Conservation (phyloP, 2,113 vertebrate genomes). For the Antennarius striatus region DNA sequence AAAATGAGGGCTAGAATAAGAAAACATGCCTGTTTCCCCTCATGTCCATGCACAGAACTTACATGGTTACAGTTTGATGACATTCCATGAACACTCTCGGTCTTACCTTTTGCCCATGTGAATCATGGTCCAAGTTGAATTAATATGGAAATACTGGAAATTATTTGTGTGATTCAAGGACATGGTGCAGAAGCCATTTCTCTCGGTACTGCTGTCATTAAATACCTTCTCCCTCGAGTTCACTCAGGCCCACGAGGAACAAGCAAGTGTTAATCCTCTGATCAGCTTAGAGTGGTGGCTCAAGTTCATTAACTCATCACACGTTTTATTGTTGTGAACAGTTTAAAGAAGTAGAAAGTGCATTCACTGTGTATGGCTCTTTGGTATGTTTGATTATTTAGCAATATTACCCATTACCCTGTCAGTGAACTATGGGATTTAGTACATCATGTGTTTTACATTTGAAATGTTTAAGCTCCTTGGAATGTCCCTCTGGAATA, state of each 20-base stretch:
- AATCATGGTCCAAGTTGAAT: background rate
- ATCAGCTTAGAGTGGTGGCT: constrained; percentile 43
- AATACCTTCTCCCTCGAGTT: constrained; percentile 1
- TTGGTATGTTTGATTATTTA: constrained; percentile 1
- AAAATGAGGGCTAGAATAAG: background rate
- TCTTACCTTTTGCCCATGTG: background rate
- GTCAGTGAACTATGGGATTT: constrained; percentile 1
- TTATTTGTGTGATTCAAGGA: background rate
- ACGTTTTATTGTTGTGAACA: constrained; percentile 33
- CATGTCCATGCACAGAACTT: constrained; percentile 5
- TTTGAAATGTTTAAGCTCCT: constrained; percentile 9
- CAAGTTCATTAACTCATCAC: constrained; percentile 53
- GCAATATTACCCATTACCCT: background rate
- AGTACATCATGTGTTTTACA: background rate
- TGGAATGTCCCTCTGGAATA: constrained; percentile 1
- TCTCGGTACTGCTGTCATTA: constrained; percentile 4
- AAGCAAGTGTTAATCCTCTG: constrained; percentile 36
- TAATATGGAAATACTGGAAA: background rate
- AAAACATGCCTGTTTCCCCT: constrained; percentile 9
- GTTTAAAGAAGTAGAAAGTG: constrained; percentile 6
- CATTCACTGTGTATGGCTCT: background rate
- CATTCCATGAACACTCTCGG: background rate
- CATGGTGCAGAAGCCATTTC: background rate
- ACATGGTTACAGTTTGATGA: background rate
- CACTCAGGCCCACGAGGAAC: constrained; percentile 11